Percentiles rank a stretch among this genome's conserved stretches.
Evolutionary conservation across 2,888 invertebrate genomes (phyloP).

Genomic region (Papilio protenor): DNA sequence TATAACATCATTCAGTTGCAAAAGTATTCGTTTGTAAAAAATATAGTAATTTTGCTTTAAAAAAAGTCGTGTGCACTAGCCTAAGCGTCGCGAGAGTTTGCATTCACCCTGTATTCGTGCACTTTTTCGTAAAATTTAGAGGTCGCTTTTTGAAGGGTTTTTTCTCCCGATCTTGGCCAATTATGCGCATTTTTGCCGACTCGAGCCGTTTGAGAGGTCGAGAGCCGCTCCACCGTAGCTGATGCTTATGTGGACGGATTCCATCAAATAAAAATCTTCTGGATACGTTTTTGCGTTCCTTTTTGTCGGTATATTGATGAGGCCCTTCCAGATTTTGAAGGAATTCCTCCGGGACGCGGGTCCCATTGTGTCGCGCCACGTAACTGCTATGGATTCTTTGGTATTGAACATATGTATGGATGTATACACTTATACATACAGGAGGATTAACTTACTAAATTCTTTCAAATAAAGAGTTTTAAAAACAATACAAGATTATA

Average conservation of each 20-base stretch:
- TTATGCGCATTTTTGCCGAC: conserved; percentile 83
- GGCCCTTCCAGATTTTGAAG: conserved; percentile 71
- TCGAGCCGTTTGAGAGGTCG: conserved; percentile 75
- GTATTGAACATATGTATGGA: conserved; percentile 32
- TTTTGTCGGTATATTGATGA: conserved; percentile 81
- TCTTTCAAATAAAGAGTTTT: background rate
- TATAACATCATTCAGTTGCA: too few species aligned
- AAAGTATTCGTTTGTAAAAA: too few species aligned
- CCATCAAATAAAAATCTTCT: conserved; percentile 81
- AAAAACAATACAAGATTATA: background rate
- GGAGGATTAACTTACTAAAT: background rate
- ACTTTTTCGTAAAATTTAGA: conserved; percentile 82
- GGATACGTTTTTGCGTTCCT: conserved; percentile 71
- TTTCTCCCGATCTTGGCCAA: conserved; percentile 77
- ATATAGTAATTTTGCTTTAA: too few species aligned
- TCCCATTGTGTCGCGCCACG: conserved; percentile 59
- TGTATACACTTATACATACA: conserved; percentile 6
- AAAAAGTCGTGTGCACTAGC: background rate
- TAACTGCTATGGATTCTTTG: conserved; percentile 23
- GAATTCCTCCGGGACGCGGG: conserved; percentile 64
- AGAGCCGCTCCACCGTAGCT: conserved; percentile 55
- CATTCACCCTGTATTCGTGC: conserved; percentile 72
- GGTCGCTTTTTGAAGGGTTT: conserved; percentile 80
- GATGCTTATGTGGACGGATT: conserved; percentile 77
- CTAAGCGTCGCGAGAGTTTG: conserved; percentile 29